Percentiles rank a stretch among this genome's conserved stretches.
Conservation (phyloP, 2,797 vertebrate genomes). For the Danio aesculapii region DNA sequence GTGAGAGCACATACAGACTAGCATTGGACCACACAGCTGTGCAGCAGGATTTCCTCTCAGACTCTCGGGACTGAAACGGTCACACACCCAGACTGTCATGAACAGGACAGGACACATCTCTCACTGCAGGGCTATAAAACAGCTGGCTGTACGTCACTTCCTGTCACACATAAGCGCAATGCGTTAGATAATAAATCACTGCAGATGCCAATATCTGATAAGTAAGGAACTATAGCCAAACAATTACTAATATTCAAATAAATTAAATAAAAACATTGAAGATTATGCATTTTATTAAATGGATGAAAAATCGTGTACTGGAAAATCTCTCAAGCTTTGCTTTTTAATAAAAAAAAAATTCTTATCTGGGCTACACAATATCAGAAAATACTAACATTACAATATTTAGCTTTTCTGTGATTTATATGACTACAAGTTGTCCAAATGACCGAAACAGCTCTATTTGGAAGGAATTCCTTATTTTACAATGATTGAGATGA, state of each 20-base stretch:
- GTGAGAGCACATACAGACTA: constrained; percentile 9
- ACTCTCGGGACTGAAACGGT: constrained; percentile 15
- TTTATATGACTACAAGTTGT: too few species aligned
- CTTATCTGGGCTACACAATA: too few species aligned
- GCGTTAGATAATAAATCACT: constrained; percentile 1
- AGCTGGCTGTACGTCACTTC: constrained; percentile 2
- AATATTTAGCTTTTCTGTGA: too few species aligned
- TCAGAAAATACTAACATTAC: too few species aligned
- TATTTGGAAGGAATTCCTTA: too few species aligned
- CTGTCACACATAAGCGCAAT: neutral
- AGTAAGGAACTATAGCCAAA: neutral
- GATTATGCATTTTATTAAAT: neutral
- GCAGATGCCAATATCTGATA: neutral
- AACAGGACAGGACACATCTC: constrained; percentile 35
- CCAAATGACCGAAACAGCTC: too few species aligned
- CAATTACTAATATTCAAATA: neutral
- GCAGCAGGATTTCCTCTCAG: constrained; percentile 37
- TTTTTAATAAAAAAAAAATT: too few species aligned
- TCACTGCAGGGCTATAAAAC: constrained; percentile 22
- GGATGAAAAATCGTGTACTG: neutral
- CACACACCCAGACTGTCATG: constrained; percentile 40
- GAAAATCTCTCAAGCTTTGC: too few species aligned
- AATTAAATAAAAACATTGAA: neutral
- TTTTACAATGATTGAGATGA: too few species aligned
- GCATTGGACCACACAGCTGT: constrained; percentile 4